Percentiles rank a stretch among this genome's conserved stretches.
These are phyloP conservation scores for Noctua janthina DNA, from an alignment of 2,888 invertebrate species.

Conservation along the genomic window DNA sequence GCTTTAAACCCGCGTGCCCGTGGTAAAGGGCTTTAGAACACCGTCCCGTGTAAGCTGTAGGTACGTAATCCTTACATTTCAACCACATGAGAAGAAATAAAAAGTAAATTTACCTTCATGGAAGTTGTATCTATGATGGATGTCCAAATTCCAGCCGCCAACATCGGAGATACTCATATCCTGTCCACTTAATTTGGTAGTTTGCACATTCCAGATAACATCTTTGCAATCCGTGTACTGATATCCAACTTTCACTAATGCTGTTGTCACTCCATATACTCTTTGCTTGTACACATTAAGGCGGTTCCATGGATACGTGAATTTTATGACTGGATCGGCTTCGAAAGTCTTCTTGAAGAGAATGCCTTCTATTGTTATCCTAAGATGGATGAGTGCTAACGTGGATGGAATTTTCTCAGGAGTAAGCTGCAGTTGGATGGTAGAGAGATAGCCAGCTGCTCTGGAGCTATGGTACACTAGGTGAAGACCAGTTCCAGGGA, in stretches of 20 bases:
- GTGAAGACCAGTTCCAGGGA: slow-evolving; percentile 98
- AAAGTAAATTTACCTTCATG: slow-evolving; percentile 94
- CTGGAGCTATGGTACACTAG: slow-evolving; percentile 99
- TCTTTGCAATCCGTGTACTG: slow-evolving; percentile 97
- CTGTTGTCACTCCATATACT: slow-evolving; percentile 98
- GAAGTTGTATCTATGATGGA: slow-evolving; percentile 99
- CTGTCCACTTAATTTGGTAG: slow-evolving; percentile 98
- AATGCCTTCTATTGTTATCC: slow-evolving; percentile 98
- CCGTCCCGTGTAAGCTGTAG: neutral
- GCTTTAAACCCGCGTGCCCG: slow-evolving; percentile 22
- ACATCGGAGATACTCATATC: slow-evolving; percentile 99
- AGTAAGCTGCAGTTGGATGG: slow-evolving; percentile 97
- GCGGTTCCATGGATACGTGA: slow-evolving; percentile 99
- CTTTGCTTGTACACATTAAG: slow-evolving; percentile 98
- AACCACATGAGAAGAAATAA: slow-evolving; percentile 7
- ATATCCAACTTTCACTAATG: slow-evolving; percentile 98
- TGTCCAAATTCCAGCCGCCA: slow-evolving; percentile 99
- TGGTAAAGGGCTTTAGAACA: slow-evolving; percentile 40
- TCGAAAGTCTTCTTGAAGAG: slow-evolving; percentile 98
- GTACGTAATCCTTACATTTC: slow-evolving; percentile 11
- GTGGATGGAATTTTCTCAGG: slow-evolving; percentile 95
- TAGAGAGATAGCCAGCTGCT: slow-evolving; percentile 97
- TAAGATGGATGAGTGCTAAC: slow-evolving; percentile 96
- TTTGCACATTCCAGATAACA: slow-evolving; percentile 98
- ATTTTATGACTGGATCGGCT: slow-evolving; percentile 98